Evolutionary conservation across 2,113 vertebrate species (phyloP), one percentile per base, ranked within the genome.

Genomic region (Sinocyclocheilus anophthalmus): DNA sequence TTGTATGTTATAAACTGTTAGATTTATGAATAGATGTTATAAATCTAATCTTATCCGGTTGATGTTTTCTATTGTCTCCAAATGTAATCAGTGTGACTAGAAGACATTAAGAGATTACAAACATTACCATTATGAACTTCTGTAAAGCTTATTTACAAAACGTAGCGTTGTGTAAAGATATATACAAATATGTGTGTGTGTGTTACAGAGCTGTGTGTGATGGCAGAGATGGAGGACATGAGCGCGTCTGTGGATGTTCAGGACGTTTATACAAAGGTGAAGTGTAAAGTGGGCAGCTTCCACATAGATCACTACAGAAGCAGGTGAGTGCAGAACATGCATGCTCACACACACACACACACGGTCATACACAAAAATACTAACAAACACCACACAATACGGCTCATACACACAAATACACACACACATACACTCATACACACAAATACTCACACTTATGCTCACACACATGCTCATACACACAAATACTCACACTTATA

Each of bases 231-330:
- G 22, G 98, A 99, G 94, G 98, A 99, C 89, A 95, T 99, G 90
- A 99, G 98, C 88, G 97, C 98, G 9, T 99, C 98, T 8, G 96
- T 99, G 61, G 98, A 99, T 86, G 94, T 99, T 69, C 98, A 99
- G 90, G 98, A 99, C 88, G 96, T 99, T 22, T 99, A 99, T 81
- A 99, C 98, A 45, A 99, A 99, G 93, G 96, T 99, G 88, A 99
- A 99, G 92, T 99, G 98, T 93, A 99, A 99, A 96, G 96, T 99
- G 88, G 97, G 96, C 93, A 99, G 96, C 93, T 99, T 99, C 95
- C 99, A 98, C 94, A 95, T 99, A 85, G 96, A 99, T 89, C 97
- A 99, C 93, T 98, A 96, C 93, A 96, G 92, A 91, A 96, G 94
- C 96, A 99, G 97, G 98, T 99, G 96, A 86, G 87, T 2, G 5